Evolutionary conservation across 2,797 vertebrate genomes (phyloP).

Genomic region (Adelosebastes latens): DNA sequence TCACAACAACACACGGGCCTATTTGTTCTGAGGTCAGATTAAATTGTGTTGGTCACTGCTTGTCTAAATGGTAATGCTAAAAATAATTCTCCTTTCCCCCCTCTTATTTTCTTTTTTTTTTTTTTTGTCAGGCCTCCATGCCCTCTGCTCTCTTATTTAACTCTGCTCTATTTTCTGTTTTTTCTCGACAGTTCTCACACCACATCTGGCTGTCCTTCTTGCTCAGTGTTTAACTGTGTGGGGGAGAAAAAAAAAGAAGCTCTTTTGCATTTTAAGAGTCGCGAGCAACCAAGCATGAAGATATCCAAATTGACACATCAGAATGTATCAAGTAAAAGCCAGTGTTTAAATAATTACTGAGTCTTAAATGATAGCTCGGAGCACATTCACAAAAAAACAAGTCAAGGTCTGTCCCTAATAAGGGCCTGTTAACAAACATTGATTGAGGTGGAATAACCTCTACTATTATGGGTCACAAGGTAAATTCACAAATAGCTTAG

Average conservation of each 20-base stretch:
- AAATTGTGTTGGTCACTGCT: slow-evolving; percentile 57
- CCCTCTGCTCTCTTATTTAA: slow-evolving; percentile 14
- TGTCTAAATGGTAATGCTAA: slow-evolving; percentile 54
- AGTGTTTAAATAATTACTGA: slow-evolving; percentile 6
- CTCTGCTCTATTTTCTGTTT: neutral
- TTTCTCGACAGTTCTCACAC: slow-evolving; percentile 1
- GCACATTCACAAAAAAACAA: neutral
- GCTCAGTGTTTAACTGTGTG: neutral
- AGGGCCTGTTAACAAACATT: neutral
- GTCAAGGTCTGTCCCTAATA: neutral
- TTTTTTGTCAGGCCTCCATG: neutral
- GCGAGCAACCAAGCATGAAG: neutral
- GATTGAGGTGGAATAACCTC: neutral
- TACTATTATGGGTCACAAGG: neutral
- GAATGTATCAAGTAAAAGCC: slow-evolving; percentile 1
- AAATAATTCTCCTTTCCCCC: slow-evolving; percentile 34
- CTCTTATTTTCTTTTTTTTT: slow-evolving; percentile 1
- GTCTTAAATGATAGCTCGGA: neutral
- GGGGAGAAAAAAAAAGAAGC: neutral
- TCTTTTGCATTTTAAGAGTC: neutral
- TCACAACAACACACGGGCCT: slow-evolving; percentile 34
- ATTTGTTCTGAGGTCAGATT: slow-evolving; percentile 56
- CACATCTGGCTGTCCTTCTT: neutral
- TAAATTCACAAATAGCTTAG: neutral
- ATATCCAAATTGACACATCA: neutral